Percentiles rank a stretch among this genome's conserved stretches.
Evolutionary conservation across 2,113 vertebrate genomes (phyloP).

Genomic region (Cathartes aura): DNA sequence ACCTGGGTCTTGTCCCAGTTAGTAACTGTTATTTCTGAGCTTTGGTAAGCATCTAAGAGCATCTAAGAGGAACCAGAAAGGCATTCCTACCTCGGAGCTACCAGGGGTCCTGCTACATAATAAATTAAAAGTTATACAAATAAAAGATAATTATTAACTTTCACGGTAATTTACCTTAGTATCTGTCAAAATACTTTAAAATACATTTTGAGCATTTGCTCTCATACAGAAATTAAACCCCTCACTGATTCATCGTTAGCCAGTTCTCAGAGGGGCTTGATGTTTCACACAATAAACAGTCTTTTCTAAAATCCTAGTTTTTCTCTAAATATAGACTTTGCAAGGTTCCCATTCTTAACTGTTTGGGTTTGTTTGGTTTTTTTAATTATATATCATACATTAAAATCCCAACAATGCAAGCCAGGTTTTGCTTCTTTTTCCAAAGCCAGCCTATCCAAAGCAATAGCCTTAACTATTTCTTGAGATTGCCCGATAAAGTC

Average conservation of each 20-base stretch:
- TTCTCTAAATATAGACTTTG: background rate
- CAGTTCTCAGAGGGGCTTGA: background rate
- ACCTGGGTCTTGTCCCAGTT: background rate
- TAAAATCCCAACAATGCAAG: background rate
- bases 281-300: background rate
- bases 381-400: background rate
- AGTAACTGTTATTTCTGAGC: background rate
- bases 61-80: background rate
- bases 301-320: background rate
- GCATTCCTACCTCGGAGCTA: background rate
- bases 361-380: background rate
- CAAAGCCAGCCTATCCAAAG: background rate
- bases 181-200: background rate
- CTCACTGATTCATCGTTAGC: background rate
- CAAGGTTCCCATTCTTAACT: background rate
- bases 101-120: background rate
- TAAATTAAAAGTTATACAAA: background rate
- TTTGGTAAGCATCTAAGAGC: background rate
- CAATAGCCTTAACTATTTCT: background rate
- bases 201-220: background rate
- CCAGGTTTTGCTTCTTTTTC: background rate
- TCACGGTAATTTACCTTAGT: background rate
- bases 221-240: background rate
- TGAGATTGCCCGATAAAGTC: background rate
- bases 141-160: background rate